Evolutionary conservation across 2,888 invertebrate genomes (phyloP).

Genomic region (Drosophila aldrichi): DNA sequence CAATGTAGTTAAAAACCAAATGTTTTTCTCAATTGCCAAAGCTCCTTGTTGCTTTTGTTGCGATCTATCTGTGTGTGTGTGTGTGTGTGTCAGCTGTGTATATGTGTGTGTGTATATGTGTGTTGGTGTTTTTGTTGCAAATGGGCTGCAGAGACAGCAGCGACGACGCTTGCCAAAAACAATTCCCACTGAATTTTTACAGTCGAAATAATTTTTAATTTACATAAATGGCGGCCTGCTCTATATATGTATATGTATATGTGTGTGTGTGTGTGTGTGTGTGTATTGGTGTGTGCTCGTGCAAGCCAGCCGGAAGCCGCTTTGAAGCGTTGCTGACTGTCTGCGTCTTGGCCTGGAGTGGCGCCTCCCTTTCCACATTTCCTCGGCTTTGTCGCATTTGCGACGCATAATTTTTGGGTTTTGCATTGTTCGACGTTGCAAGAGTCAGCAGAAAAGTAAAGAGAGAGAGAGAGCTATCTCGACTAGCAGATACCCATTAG

Average conservation of each 20-base stretch:
- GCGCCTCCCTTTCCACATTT: constrained; percentile 13
- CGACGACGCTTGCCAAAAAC: constrained; percentile 72
- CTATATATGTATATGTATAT: background rate
- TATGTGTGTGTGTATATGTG: constrained; percentile 25
- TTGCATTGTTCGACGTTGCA: constrained; percentile 55
- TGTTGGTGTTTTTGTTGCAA: constrained; percentile 44
- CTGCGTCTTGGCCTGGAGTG: constrained; percentile 39
- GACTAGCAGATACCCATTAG: constrained; percentile 22
- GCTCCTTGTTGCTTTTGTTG: constrained; percentile 39
- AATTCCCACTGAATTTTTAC: constrained; percentile 77
- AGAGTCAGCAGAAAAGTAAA: constrained; percentile 40
- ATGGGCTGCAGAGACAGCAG: constrained; percentile 48
- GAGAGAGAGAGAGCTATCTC: background rate
- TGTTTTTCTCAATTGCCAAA: constrained; percentile 71
- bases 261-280: constrained; percentile 22
- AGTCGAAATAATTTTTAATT: constrained; percentile 78
- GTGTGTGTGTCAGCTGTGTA: constrained; percentile 1
- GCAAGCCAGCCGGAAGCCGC: constrained; percentile 51
- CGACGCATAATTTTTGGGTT: constrained; percentile 64
- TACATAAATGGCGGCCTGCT: constrained; percentile 75
- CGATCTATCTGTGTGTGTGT: constrained; percentile 10
- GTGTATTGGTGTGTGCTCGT: constrained; percentile 18
- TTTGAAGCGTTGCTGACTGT: constrained; percentile 50
- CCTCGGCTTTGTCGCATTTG: constrained; percentile 57
- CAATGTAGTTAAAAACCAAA: constrained; percentile 78